phyloP scores from a whole-genome alignment of 2,113 vertebrate genomes.

The Phrynosoma platyrhinos region DNA sequence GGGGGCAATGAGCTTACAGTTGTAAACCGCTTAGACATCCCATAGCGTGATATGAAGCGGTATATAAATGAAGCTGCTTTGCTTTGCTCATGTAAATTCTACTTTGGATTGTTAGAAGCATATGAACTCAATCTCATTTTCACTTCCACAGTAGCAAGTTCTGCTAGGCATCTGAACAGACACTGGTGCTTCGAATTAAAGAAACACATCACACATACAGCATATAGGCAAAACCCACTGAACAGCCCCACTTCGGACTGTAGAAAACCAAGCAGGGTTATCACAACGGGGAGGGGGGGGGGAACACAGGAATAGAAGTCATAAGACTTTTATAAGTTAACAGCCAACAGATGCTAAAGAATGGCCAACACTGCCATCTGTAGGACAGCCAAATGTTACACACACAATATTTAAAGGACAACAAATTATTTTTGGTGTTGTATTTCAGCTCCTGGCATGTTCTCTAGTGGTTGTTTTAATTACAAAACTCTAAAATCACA shows the following conservation, averaged over 20 bases:
- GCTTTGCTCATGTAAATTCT: too few species aligned
- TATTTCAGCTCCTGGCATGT: slow-evolving; percentile 59
- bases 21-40: too few species aligned
- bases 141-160: too few species aligned
- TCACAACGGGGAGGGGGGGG: neutral
- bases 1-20: too few species aligned
- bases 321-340: slow-evolving; percentile 43
- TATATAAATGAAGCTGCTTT: too few species aligned
- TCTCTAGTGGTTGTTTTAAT: slow-evolving; percentile 58
- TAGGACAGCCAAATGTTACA: slow-evolving; percentile 48
- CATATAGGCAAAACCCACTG: neutral
- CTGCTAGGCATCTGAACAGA: neutral
- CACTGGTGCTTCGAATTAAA: neutral
- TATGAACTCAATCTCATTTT: too few species aligned
- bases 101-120: too few species aligned
- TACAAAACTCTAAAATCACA: slow-evolving; percentile 70
- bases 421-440: slow-evolving; percentile 34
- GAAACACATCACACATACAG: neutral
- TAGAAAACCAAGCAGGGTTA: neutral
- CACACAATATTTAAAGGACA: neutral
- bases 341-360: slow-evolving; percentile 30
- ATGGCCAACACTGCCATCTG: slow-evolving; percentile 78
- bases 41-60: too few species aligned
- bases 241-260: neutral
- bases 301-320: slow-evolving; percentile 21